These are phyloP conservation scores for Glossophaga mutica DNA, from an alignment of 2,797 vertebrate genomes.

Conservation along the genomic window DNA sequence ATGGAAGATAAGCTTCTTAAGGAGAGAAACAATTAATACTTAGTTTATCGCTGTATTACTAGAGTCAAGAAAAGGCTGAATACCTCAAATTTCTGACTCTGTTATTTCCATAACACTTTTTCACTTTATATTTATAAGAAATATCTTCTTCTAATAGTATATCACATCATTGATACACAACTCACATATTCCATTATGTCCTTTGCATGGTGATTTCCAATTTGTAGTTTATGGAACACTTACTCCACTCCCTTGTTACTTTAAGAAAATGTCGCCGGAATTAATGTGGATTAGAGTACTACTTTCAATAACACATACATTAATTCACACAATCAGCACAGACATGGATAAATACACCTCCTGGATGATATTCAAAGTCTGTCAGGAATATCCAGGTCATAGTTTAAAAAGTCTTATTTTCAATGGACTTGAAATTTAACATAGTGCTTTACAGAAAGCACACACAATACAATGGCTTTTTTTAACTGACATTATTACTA, in stretches of 20 bases:
- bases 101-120: not conserved
- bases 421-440: not conserved
- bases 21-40: not conserved
- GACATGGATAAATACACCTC: not conserved
- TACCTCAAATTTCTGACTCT: not conserved
- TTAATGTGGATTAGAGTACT: not conserved
- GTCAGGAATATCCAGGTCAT: not conserved
- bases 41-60: not conserved
- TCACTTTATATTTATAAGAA: conserved; percentile 32
- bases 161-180: not conserved
- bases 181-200: not conserved
- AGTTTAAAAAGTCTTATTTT: not conserved
- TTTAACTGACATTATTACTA: not conserved
- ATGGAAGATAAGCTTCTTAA: not conserved
- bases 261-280: not conserved
- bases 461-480: not conserved
- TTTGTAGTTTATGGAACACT: conserved; percentile 8
- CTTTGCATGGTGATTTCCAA: conserved; percentile 39
- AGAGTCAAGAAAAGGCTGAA: not conserved
- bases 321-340: not conserved
- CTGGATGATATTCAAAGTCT: not conserved
- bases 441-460: not conserved
- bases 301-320: conserved; percentile 30
- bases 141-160: not conserved
- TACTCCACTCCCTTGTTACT: not conserved